A percentile compares a stretch with the other conserved stretches of the same genome.
phyloP scores from a whole-genome alignment of 1,140 invertebrate genomes.

The Hydropsyche tenuis region DNA sequence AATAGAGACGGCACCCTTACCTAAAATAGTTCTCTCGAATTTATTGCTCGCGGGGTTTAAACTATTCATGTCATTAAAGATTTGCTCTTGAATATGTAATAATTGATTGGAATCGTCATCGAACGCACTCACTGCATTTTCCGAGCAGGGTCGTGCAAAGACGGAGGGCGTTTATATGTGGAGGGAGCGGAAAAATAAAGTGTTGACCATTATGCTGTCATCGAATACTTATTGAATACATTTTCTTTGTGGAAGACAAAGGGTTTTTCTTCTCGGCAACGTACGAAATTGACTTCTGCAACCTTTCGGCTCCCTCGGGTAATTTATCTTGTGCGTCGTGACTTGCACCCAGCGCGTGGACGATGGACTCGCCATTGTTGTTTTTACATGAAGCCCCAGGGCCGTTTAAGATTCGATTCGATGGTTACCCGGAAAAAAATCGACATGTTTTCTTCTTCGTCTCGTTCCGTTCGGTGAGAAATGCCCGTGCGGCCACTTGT shows the following conservation, averaged over 20 bases:
- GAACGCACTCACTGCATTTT: too few relatives aligned
- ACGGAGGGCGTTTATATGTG: background rate
- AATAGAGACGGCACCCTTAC: too few relatives aligned
- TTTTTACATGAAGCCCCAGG: background rate
- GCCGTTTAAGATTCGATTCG: background rate
- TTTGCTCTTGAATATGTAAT: too few relatives aligned
- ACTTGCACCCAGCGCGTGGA: conserved; percentile 34
- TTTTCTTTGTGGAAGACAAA: conserved; percentile 32
- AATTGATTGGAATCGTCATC: too few relatives aligned
- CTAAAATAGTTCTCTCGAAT: too few relatives aligned
- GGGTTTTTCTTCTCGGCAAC: conserved; percentile 29
- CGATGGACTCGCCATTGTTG: conserved; percentile 17
- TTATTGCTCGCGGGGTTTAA: too few relatives aligned
- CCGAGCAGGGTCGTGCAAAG: too few relatives aligned
- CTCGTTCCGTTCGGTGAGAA: background rate
- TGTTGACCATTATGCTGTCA: conserved; percentile 40
- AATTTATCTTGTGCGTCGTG: conserved; percentile 46
- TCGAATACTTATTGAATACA: conserved; percentile 40
- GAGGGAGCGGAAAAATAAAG: conserved; percentile 24
- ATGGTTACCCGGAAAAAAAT: background rate
- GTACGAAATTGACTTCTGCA: conserved; percentile 48
- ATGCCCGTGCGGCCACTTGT: background rate
- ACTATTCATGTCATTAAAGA: too few relatives aligned
- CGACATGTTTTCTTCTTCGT: too few relatives aligned
- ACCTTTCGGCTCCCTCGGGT: conserved; percentile 42